Evolutionary conservation across 2,888 invertebrate species (phyloP), one percentile per base, ranked within the genome.

Genomic region (Cabera pusaria): DNA sequence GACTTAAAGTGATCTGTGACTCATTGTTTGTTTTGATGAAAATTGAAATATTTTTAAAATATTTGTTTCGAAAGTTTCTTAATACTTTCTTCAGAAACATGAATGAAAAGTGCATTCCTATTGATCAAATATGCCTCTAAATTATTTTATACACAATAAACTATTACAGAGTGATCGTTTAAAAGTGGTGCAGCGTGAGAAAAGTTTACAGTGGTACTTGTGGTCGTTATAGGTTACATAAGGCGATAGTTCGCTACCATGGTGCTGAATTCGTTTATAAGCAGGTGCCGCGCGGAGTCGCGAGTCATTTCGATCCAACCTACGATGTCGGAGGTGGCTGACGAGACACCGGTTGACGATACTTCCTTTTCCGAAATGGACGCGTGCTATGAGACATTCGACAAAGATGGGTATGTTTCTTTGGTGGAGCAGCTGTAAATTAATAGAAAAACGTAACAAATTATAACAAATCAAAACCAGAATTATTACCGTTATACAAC

Each of bases 301-400:
- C 66, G 65, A 62, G 64, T 80, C 82, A 88, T 70, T 87, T 74
- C 81, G 76, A 72, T 72, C 67, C 76, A 76, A 67, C 73, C 78
- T 71, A 80, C 81, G 73, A 85, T 87, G 88, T 72, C 76, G 74
- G 78, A 78, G 67, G 84, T 74, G 72, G 78, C 67, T 58, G 75
- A 74, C 79, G 76, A 71, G 31, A 54, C 69, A 36, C 61, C 72
- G 74, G 72, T 82, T 69, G 90, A 90, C 66, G 88, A 91, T 76
- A 81, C 79, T 61, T 87, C 88, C 81, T 88, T 90, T 70, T 76
- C 84, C 80, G 91, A 92, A 77, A 96, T 97, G 96, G 96, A 97
- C 90, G 96, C 96, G 72, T 97, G 97, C 86, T 96, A 96, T 80
- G 93, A 94, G 64, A 95, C 96, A 56, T 97, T 97, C 83, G 96